phyloP scores from a whole-genome alignment of 2,888 invertebrate species.

The Tolmerus cingulatus region DNA sequence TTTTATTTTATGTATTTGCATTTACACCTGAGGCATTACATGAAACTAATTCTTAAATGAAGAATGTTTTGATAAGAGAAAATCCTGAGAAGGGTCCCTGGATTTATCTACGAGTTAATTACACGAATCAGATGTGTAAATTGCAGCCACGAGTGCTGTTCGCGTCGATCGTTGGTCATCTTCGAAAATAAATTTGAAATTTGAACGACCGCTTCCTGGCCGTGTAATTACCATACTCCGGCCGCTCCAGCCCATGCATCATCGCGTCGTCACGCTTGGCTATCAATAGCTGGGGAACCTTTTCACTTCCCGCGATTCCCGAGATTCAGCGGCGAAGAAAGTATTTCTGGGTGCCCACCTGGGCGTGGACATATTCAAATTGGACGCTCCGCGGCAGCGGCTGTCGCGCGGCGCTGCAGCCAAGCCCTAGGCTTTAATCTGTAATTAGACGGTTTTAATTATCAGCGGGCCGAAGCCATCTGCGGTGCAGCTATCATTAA shows the following conservation, averaged over 20 bases:
- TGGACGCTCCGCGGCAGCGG: not conserved
- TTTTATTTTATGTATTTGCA: not conserved
- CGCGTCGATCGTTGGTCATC: not conserved
- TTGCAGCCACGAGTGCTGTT: not conserved
- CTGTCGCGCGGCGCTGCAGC: not conserved
- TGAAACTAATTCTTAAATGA: not conserved
- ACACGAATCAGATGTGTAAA: not conserved
- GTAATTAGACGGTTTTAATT: constrained; percentile 20
- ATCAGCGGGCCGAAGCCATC: not conserved
- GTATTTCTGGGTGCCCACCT: not conserved
- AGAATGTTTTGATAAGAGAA: not conserved
- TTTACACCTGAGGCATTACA: not conserved
- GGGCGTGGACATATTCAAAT: not conserved
- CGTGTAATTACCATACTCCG: not conserved
- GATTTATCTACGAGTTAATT: not conserved
- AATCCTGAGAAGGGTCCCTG: not conserved
- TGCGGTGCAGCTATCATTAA: constrained; percentile 26
- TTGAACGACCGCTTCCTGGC: not conserved
- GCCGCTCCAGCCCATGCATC: not conserved
- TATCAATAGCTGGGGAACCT: not conserved
- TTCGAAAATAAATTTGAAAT: not conserved
- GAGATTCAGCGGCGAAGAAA: not conserved
- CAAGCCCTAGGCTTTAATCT: constrained; percentile 7
- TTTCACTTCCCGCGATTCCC: not conserved
- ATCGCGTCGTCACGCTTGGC: not conserved